Base-by-base conservation (phyloP, 2,113 vertebrate genomes). In the Podilymbus podiceps region DNA sequence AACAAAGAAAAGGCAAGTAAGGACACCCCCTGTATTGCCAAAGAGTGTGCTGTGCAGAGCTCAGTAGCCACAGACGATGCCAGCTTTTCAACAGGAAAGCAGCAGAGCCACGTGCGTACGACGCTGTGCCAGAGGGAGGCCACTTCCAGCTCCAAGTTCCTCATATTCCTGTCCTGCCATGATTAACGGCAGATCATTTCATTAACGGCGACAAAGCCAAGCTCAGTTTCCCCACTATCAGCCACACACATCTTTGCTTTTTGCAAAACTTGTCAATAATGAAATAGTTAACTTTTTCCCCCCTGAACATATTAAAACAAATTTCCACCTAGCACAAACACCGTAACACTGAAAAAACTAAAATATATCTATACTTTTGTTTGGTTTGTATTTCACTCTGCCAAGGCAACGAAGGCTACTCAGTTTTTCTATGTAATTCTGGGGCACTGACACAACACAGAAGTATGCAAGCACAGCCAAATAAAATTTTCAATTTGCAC, bases 361-460 rank as follows among this genome's bases (percentile, higher is more conserved):
- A 68, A 63, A n/a, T 2, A 53, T 5, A 55, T 24, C 28, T 7
- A 8, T 17, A 46, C 31, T 76, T 53, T 30, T 52, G 9, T 38
- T 40, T 18, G 2, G 1, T 56, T 59, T 28, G 6, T 59, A 55
- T 63, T 91, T 59, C 44, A 50, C 10, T 42, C 38, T 31, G 22
- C 17, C 5, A 7, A 75, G 5, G 15, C 62, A 85, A 22, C 24
- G 28, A 72, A 92, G 25, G 25, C 44, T 66, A 25, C 46, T 78
- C 17, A 15, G 12, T 55, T 92, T 75, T 82, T 31, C 52, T 28
- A 0, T 3, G 6, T 12, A 67, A 82, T n/a, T 38, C 52, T n/a
- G 22, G 8, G 16, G 11, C 33, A 77, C 0, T 0, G 9, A 50
- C 25, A 35, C 17, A 11, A 49, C 1, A 3, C 2, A 30, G 22